A percentile compares a stretch with the other conserved stretches of the same genome.
Conservation (phyloP, 2,888 invertebrate species). For the Schrankia costaestrigalis region DNA sequence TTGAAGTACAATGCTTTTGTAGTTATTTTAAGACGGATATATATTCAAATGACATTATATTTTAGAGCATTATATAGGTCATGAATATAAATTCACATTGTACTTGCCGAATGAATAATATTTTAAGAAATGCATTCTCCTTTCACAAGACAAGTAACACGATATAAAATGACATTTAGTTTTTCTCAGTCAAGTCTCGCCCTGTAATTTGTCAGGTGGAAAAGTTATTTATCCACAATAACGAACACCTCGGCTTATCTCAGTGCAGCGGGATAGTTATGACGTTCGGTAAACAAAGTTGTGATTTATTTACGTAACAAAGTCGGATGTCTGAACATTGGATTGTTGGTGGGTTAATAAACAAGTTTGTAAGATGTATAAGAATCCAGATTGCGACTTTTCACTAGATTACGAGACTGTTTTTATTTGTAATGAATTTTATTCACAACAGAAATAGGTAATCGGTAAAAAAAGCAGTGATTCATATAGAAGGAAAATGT, state of each 20-base stretch:
- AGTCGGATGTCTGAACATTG: conserved; percentile 17
- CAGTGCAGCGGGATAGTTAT: conserved; percentile 45
- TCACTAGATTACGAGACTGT: no score
- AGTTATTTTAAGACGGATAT: no score
- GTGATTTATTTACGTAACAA: conserved; percentile 60
- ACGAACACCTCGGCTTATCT: conserved; percentile 64
- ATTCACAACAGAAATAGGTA: neutral
- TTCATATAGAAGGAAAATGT: no score
- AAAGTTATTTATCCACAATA: conserved; percentile 62
- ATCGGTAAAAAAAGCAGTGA: no score
- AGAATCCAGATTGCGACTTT: neutral
- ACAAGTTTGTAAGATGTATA: conserved; percentile 3
- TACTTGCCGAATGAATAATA: no score
- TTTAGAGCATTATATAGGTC: no score
- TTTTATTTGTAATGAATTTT: neutral
- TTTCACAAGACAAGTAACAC: conserved; percentile 1
- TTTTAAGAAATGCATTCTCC: no score
- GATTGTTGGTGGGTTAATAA: conserved; percentile 23
- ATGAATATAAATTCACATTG: no score
- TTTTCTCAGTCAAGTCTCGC: conserved; percentile 19
- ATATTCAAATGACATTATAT: no score
- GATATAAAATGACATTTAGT: neutral
- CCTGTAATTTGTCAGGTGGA: conserved; percentile 49
- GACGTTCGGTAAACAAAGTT: conserved; percentile 44
- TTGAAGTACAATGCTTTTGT: no score